phyloP scores from a whole-genome alignment of 2,888 invertebrate species.

The Acanthosoma haemorrhoidale region DNA sequence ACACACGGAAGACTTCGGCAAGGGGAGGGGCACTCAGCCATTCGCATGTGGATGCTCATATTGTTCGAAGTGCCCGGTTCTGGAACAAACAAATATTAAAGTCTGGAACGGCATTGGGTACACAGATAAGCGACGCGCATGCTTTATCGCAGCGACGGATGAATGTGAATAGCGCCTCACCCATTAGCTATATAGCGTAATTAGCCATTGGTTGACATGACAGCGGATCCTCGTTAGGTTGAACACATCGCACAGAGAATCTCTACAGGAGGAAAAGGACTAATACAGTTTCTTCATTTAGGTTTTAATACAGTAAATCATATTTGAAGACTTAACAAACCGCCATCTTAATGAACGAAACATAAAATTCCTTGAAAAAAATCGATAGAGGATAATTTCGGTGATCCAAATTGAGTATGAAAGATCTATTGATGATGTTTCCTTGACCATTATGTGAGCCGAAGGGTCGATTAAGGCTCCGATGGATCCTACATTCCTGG shows the following conservation, averaged over 20 bases:
- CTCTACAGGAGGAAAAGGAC: too few species aligned
- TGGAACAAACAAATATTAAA: not conserved
- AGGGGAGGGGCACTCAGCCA: not conserved
- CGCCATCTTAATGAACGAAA: not conserved
- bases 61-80: not conserved
- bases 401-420: not conserved
- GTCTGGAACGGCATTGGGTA: not conserved
- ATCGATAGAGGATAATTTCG: not conserved
- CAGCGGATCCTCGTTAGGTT: too few species aligned
- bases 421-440: not conserved
- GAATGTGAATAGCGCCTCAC: not conserved
- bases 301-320: too few species aligned
- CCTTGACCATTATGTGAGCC: not conserved
- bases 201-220: constrained; percentile 5
- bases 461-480: not conserved
- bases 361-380: not conserved
- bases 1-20: not conserved
- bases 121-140: not conserved
- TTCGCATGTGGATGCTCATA: not conserved
- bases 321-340: too few species aligned
- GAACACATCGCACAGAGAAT: too few species aligned
- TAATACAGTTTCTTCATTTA: too few species aligned
- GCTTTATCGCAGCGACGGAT: not conserved
- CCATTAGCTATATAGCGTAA: too few species aligned
- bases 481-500: not conserved